Evolutionary conservation across 2,888 invertebrate species (phyloP), one percentile per base, ranked within the genome.

Genomic region (Apodemia zela): DNA sequence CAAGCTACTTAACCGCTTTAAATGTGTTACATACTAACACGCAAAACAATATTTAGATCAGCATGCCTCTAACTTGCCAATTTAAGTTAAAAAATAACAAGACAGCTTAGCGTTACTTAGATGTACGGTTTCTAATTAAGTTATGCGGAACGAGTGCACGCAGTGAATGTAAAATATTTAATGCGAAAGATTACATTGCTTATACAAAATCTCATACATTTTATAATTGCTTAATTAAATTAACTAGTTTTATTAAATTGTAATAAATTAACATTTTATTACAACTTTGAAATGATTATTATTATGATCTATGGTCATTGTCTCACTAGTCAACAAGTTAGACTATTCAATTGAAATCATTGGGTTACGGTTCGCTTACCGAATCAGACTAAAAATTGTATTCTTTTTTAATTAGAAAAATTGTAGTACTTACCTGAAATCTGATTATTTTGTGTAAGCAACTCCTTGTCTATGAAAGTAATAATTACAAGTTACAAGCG

Each of bases 131-230:
- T 89, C 89, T 82, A 87, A 82, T 89, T 74, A 84, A 89, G 88
- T 87, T 82, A 89, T 89, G 89, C 89, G 89, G 89, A 89, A 89
- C 89, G 87, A 70, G 72, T 71, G 68, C 67, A 63, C 64, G 77
- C 80, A 79, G 79, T 80, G 81, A 75, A 73, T 73, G 74, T 70
- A 71, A 64, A 77, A 4, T 54, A 54, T 54, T 54, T 54, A 54
- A 54, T 25, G 25, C 54, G 54, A 54, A 42, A 51, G 51, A 54
- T 54, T 54, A 54, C 25, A 54, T 18, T 49, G 49, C 49, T 54
- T 54, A 25, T 54, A 54, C 13, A 18, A 54, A 54, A 54, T 54
- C 54, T 54, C 54, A 54, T 51, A 51, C 51, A 51, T 51, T 51
- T 51, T 51, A 51, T 51, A 51, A 51, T 51, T 21, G 21, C 51